These are phyloP conservation scores for Microplitis deprimator DNA, from an alignment of 2,888 invertebrate species.

Conservation along the genomic window DNA sequence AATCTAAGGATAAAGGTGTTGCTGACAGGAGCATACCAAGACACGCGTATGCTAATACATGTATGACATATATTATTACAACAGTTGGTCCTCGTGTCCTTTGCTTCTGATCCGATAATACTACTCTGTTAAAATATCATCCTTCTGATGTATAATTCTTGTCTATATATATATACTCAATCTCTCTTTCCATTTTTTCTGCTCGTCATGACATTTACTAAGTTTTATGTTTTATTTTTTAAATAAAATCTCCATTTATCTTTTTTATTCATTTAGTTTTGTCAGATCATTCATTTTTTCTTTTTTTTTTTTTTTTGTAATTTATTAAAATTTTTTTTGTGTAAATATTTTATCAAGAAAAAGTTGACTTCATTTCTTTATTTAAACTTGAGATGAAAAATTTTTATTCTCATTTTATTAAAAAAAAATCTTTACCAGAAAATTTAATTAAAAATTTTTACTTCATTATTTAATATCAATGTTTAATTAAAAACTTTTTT, in stretches of 20 bases:
- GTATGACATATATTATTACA: neutral
- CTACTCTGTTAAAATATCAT: neutral
- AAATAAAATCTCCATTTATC: neutral
- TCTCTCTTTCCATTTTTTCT: neutral
- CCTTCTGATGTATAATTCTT: neutral
- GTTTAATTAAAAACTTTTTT: neutral
- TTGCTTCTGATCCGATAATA: constrained; percentile 21
- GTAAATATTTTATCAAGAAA: too few species aligned
- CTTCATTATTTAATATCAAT: neutral
- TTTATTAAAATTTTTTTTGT: neutral
- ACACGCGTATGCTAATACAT: constrained; percentile 13
- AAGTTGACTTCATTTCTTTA: too few species aligned
- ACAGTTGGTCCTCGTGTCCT: constrained; percentile 12
- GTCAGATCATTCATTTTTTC: neutral
- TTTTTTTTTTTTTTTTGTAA: neutral
- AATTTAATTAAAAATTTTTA: neutral
- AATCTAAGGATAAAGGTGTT: constrained; percentile 34
- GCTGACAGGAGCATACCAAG: constrained; percentile 22
- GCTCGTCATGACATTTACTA: neutral
- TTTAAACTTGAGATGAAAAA: too few species aligned
- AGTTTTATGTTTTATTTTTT: neutral
- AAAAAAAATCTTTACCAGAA: neutral
- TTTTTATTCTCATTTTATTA: too few species aligned
- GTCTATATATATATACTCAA: neutral
- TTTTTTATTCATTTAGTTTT: neutral